These are phyloP conservation scores for Etheostoma spectabile DNA, from an alignment of 2,113 vertebrate genomes.

Conservation along the genomic window DNA sequence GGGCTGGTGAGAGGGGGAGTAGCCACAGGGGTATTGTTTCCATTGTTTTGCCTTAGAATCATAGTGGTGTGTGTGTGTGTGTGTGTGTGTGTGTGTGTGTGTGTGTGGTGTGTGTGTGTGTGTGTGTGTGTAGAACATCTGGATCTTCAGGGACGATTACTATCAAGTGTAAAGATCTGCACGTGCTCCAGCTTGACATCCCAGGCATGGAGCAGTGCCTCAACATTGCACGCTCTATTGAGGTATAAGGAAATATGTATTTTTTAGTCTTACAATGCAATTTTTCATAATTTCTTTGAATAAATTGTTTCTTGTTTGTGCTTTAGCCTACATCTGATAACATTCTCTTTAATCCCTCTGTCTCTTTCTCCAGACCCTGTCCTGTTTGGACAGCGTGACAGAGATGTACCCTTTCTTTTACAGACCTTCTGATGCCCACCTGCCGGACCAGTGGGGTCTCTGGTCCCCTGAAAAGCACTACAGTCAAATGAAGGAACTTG, in stretches of 20 bases:
- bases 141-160: constrained; percentile 87
- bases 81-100: background rate
- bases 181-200: constrained; percentile 88
- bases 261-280: background rate
- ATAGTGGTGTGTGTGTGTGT: background rate
- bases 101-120: no score
- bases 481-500: constrained; percentile 78
- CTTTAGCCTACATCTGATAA: background rate
- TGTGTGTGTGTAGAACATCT: constrained; percentile 73
- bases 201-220: constrained; percentile 90
- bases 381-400: constrained; percentile 86
- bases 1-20: background rate
- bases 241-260: constrained; percentile 76
- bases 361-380: constrained; percentile 83
- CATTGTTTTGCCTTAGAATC: background rate
- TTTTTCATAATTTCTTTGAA: background rate
- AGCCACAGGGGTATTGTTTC: background rate
- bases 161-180: constrained; percentile 89
- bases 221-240: constrained; percentile 88
- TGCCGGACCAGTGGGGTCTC: constrained; percentile 83
- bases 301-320: background rate
- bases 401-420: constrained; percentile 92
- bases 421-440: constrained; percentile 81
- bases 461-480: constrained; percentile 78
- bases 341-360: background rate